Conservation (phyloP, 2,888 invertebrate genomes). For the Sarcophaga subvicina region DNA sequence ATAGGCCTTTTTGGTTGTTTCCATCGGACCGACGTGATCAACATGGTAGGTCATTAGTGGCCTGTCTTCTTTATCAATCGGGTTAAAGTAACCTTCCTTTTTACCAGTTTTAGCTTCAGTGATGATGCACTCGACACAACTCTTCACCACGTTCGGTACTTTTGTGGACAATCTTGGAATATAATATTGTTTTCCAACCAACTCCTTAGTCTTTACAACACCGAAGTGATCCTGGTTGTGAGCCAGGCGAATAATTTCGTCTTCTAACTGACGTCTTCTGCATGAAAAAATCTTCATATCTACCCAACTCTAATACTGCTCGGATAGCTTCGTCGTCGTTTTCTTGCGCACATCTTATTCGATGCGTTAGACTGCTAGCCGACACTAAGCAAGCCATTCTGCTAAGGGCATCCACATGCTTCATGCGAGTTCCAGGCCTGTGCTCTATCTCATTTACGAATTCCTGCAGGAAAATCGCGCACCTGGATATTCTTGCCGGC, state of each 20-base stretch:
- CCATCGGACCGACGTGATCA: constrained; percentile 51
- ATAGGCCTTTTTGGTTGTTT: constrained; percentile 16
- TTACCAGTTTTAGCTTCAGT: constrained; percentile 30
- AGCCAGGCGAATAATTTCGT: neutral
- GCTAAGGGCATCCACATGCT: constrained; percentile 60
- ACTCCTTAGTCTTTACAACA: neutral
- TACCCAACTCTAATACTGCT: constrained; percentile 21
- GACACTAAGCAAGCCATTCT: constrained; percentile 38
- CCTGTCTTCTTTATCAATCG: constrained; percentile 20
- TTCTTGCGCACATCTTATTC: constrained; percentile 41
- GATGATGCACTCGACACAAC: constrained; percentile 38
- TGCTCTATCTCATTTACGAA: constrained; percentile 69
- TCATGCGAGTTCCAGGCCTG: constrained; percentile 57
- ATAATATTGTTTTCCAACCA: constrained; percentile 14
- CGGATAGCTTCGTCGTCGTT: constrained; percentile 16
- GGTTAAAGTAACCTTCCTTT: constrained; percentile 37
- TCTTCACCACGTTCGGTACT: constrained; percentile 1
- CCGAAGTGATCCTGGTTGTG: constrained; percentile 32
- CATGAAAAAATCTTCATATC: constrained; percentile 51
- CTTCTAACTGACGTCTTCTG: constrained; percentile 38
- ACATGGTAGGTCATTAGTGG: constrained; percentile 27
- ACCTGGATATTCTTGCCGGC: constrained; percentile 69
- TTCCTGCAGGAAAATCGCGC: constrained; percentile 69
- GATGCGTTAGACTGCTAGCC: constrained; percentile 36
- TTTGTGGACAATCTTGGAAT: neutral